Conservation (phyloP, 1,140 invertebrate genomes). For the Caerostris extrusa region DNA sequence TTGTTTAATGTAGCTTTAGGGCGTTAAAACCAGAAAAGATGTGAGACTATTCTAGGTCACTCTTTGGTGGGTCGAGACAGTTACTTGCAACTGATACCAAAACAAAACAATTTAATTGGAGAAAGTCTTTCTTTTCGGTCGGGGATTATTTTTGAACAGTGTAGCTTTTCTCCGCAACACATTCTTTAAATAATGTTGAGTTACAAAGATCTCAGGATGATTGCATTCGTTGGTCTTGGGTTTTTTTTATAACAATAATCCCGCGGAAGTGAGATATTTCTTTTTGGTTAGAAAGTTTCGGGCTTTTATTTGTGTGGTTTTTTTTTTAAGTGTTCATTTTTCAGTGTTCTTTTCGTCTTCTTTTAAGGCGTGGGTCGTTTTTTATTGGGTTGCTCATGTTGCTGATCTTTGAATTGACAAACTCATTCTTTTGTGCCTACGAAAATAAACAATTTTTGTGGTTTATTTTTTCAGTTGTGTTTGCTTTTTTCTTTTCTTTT, state of each 20-base stretch:
- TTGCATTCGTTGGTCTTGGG: background rate
- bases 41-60: background rate
- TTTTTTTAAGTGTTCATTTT: background rate
- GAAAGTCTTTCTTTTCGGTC: background rate
- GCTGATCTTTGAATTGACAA: too few species aligned
- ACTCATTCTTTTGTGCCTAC: too few species aligned
- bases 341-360: too few species aligned
- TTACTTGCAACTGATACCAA: background rate
- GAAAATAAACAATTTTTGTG: too few species aligned
- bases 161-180: background rate
- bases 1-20: background rate
- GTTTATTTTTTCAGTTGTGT: too few species aligned
- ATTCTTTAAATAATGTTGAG: background rate
- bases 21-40: constrained; percentile 6
- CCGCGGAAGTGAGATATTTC: too few species aligned
- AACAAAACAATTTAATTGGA: background rate
- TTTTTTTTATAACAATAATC: background rate
- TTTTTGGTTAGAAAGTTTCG: background rate
- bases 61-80: background rate
- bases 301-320: background rate
- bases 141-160: background rate
- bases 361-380: too few species aligned
- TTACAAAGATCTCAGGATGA: background rate
- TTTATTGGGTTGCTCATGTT: too few species aligned
- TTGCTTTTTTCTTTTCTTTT: too few species aligned